Evolutionary conservation across 2,888 invertebrate species (phyloP), one percentile per base, ranked within the genome.

Genomic region (Drosophila tanythrix): DNA sequence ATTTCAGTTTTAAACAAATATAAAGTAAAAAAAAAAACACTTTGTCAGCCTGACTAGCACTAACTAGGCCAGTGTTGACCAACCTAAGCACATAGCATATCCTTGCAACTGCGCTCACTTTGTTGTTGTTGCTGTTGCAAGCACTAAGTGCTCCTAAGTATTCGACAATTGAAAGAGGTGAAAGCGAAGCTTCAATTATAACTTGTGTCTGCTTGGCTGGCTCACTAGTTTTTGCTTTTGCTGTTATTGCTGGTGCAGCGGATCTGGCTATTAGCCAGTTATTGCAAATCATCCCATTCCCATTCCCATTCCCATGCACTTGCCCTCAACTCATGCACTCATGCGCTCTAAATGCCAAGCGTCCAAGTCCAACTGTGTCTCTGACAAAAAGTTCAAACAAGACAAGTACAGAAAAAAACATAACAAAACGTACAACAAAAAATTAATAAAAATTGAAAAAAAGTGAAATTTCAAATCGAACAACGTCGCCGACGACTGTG

Each of bases 391-490:
- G 80, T 79, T 75, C 63, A 75, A 75, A 36, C 59, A 73, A 55
- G 38, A 40, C 62, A 46, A 60, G 56, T 46, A 59, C 50, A 66
- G 31, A 40, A 62, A 48, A 58, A 40, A 35, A 59, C 31, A 55
- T 5, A 46, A 27, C 11, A 46, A 51, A 57, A 61, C 53, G 36
- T 31, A 15, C 35, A 38, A 52, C 35, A 38, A 50, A 38, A 29
- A 27, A 50, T 43, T 15, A 15, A 36, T n/a, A 76, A 56, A 68
- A 53, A 46, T 66, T 48, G 43, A 48, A 67, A 46, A 70, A 82
- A 82, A 84, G 85, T 80, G 74, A 77, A 88, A 85, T 72, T 85
- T 73, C 66, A 78, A 81, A 73, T 63, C 74, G 74, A 77, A 66
- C 57, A 65, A 46, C 61, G 61, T 43, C 55, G 57, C 40, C 35